These are phyloP conservation scores for Corythaixoides concolor DNA, from an alignment of 2,113 vertebrate species.

Conservation along the genomic window DNA sequence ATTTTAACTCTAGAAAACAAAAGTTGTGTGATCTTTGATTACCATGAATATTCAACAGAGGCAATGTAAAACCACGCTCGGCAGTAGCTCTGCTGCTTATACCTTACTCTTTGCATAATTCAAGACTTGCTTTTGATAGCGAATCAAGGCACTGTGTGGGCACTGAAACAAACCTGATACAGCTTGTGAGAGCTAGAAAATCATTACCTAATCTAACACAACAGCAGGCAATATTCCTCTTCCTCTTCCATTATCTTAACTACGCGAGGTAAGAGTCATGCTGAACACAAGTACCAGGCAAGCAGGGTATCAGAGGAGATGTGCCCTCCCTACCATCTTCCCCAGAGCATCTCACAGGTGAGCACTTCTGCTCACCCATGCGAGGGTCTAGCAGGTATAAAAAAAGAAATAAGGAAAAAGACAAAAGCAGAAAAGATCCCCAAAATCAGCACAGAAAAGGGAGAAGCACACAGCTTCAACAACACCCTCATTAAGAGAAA, in stretches of 20 bases:
- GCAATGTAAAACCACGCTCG: not conserved
- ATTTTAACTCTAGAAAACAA: not conserved
- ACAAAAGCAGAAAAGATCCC: not conserved
- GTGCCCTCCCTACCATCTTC: not conserved
- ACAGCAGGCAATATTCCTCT: constrained; percentile 3
- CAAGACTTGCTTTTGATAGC: not conserved
- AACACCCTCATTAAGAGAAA: not conserved
- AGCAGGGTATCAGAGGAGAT: not conserved
- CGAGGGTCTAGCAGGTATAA: not conserved
- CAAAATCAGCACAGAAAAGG: not conserved
- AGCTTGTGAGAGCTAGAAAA: constrained; percentile 6
- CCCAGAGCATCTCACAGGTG: not conserved
- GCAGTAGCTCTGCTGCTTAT: not conserved
- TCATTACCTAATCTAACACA: constrained; percentile 11
- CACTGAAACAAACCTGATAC: not conserved
- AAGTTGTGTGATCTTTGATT: not conserved
- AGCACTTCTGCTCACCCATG: not conserved
- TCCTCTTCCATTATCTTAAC: not conserved
- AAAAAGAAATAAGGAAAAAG: not conserved
- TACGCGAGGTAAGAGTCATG: not conserved
- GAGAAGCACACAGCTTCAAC: not conserved
- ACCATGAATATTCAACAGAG: not conserved
- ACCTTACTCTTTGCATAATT: constrained; percentile 7
- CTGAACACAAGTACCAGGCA: not conserved
- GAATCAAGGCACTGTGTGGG: not conserved